A percentile compares a stretch with the other conserved stretches of the same genome.
Conservation (phyloP, 2,113 vertebrate genomes). For the Prinia subflava region DNA sequence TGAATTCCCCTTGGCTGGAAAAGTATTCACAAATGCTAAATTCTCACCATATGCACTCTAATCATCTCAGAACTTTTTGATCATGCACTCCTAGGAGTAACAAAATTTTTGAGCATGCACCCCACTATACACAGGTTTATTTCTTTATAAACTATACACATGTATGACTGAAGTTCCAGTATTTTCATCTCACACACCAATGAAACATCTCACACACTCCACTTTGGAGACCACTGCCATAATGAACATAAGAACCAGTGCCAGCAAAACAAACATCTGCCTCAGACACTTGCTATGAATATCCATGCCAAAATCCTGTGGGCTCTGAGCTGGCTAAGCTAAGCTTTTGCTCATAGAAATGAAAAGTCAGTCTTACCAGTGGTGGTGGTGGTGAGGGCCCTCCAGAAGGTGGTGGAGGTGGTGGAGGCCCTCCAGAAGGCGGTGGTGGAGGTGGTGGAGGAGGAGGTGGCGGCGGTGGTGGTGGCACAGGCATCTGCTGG, state of each 20-base stretch:
- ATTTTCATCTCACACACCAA: not conserved
- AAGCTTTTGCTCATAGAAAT: not conserved
- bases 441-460: conserved; percentile 50
- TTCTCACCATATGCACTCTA: not conserved
- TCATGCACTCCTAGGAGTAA: not conserved
- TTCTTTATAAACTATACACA: not conserved
- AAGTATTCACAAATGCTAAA: not conserved
- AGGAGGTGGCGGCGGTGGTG: conserved; percentile 37
- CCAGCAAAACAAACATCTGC: not conserved
- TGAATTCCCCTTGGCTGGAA: not conserved
- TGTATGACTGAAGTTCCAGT: not conserved
- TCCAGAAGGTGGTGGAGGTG: conserved; percentile 38
- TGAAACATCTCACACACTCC: not conserved
- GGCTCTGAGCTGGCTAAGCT: not conserved
- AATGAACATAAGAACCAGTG: not conserved
- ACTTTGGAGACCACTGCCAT: not conserved
- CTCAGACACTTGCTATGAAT: not conserved
- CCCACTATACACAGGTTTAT: not conserved
- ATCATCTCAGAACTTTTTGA: not conserved
- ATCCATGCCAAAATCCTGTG: not conserved
- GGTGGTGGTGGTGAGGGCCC: conserved; percentile 30
- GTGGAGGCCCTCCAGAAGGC: conserved; percentile 27
- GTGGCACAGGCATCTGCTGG: conserved; percentile 72
- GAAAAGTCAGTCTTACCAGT: conserved; percentile 66
- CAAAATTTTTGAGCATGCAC: not conserved